A percentile compares a stretch with the other conserved stretches of the same genome.
These are phyloP conservation scores for Oscheius sp. DNA, from an alignment of 1,140 invertebrate genomes.

Conservation along the genomic window DNA sequence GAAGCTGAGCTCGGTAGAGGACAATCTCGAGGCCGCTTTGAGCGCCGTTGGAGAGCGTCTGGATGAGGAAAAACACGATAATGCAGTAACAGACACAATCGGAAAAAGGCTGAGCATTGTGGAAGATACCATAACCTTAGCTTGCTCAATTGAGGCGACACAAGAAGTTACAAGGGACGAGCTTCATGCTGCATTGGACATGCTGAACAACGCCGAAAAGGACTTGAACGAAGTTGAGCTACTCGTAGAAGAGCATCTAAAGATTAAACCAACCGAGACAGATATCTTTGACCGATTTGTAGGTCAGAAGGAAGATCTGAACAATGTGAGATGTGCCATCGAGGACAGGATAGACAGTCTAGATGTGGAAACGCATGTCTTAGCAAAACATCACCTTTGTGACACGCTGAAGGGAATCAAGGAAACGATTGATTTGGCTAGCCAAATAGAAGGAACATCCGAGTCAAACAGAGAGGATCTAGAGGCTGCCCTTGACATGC, in stretches of 20 bases:
- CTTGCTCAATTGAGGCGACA: background rate
- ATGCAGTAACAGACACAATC: background rate
- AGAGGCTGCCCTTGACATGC: background rate
- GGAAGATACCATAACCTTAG: background rate
- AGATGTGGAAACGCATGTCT: too few species aligned
- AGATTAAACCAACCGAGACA: background rate
- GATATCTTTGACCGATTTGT: background rate
- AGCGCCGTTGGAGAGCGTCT: background rate
- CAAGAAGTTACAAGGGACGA: background rate
- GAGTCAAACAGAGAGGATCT: background rate
- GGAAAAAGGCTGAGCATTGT: background rate
- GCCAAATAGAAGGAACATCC: background rate
- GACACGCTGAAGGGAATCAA: background rate
- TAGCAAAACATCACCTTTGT: too few species aligned
- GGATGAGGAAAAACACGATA: background rate
- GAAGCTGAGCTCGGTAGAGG: background rate
- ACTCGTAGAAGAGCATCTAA: background rate
- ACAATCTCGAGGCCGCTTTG: background rate
- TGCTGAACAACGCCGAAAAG: constrained; percentile 38
- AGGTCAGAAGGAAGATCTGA: background rate
- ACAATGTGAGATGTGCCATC: too few species aligned
- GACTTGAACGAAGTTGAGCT: constrained; percentile 23
- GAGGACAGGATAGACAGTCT: too few species aligned
- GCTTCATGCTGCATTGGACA: background rate
- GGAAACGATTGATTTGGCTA: constrained; percentile 27